phyloP scores from a whole-genome alignment of 92 coral and sea anemone species.

The Palythoa grandis region DNA sequence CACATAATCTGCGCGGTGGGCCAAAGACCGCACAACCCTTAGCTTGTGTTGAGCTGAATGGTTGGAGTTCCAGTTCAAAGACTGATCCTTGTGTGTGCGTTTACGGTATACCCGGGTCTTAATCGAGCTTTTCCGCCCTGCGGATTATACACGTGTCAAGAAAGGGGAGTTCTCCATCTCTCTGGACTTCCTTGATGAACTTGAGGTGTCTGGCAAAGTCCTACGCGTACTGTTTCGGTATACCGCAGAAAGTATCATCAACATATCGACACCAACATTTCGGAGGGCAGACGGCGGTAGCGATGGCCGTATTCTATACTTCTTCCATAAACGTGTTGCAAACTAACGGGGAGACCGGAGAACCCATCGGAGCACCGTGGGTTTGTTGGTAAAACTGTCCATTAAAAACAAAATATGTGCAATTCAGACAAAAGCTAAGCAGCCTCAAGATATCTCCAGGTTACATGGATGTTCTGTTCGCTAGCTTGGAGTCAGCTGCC shows the following conservation, averaged over 20 bases:
- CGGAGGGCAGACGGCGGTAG: neutral
- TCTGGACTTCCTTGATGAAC: neutral
- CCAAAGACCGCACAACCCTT: neutral
- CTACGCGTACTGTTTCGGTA: neutral
- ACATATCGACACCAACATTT: neutral
- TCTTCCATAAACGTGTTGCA: slow-evolving; percentile 3
- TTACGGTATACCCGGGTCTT: neutral
- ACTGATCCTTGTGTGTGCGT: neutral
- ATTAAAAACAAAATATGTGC: neutral
- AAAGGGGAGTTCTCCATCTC: neutral
- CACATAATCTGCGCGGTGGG: neutral
- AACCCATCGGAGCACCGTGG: slow-evolving; percentile 4
- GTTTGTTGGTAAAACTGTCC: slow-evolving; percentile 1
- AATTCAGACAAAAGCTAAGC: neutral
- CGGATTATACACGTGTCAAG: neutral
- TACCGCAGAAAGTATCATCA: neutral
- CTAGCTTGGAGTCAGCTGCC: neutral
- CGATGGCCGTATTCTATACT: neutral
- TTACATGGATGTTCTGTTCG: slow-evolving; percentile 2
- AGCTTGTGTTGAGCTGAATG: neutral
- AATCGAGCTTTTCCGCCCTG: neutral
- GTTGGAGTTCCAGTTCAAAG: neutral
- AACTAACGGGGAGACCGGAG: slow-evolving; percentile 14
- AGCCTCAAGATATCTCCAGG: neutral
- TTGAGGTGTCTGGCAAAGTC: neutral